Base-by-base conservation (phyloP, 2,113 vertebrate genomes). In the Suricata suricatta region DNA sequence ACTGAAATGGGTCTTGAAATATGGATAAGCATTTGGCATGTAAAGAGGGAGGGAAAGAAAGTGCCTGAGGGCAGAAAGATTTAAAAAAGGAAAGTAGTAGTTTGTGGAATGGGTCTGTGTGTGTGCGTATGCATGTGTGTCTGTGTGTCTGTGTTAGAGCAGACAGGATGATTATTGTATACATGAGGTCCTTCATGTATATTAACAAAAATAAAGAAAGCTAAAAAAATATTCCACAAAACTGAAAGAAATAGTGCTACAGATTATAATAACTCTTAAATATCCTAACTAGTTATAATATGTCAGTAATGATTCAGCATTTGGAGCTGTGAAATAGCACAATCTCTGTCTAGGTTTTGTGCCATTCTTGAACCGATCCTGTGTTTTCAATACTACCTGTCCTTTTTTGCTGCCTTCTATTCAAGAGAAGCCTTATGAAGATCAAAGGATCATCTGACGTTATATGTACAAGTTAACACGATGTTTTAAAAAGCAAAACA, bases 61-160 rank as follows among this genome's bases (percentile, higher is more conserved):
- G 19, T 23, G 3, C 11, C 2, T 25, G 41, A 44, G 15, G 87
- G 2, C 3, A 87, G n/a, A 41, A 85, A 77, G 15, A n/a, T 38
- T 27, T 25, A 33, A 86, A 71, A 93, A 80, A 57, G 12, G 25
- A 54, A 68, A 47, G 27, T 29, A 54, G 11, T 23, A 60, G 12
- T 21, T 76, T 19, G 5, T 57, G n/a, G 3, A 27, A 9, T n/a
- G 15, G 50, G 14, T 41, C 23, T 64, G 41, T 60, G 27, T 35
- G 3, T 63, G 3, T 60, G 16, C n/a, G 3, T 64, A 17, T 35
- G 7, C 47, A 2, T 63, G 3, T 50, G 29, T n/a, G 3, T 64
- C 14, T 35, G 7, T 38, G 12, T 27, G 6, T 12, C 0, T 21
- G 7, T 3, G 12, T 17, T 35, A 2, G 6, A 50, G 17, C 1